These are phyloP conservation scores for Iguana delicatissima DNA, from an alignment of 2,797 vertebrate genomes.

Conservation along the genomic window DNA sequence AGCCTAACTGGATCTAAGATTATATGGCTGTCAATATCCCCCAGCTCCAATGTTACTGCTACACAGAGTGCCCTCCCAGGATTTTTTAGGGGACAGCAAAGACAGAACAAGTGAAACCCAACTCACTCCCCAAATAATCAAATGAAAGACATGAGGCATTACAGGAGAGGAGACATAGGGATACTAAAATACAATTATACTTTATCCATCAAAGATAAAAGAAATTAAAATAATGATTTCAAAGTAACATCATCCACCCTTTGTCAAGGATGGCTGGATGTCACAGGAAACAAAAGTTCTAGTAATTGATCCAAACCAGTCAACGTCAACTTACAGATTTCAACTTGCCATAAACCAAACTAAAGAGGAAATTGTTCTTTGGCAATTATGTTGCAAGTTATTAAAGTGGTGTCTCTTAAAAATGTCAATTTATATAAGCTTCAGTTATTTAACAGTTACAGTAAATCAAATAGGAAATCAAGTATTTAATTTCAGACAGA, in stretches of 20 bases:
- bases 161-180: not conserved
- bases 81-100: not conserved
- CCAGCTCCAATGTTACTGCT: not conserved
- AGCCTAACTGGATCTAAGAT: not conserved
- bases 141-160: not conserved
- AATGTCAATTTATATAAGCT: conserved; percentile 21
- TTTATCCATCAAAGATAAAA: not conserved
- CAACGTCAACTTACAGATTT: conserved; percentile 20
- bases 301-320: conserved; percentile 15
- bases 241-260: conserved; percentile 5
- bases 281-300: conserved; percentile 24
- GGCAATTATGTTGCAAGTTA: conserved; percentile 9
- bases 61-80: not conserved
- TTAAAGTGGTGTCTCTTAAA: conserved; percentile 16
- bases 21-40: not conserved
- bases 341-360: conserved; percentile 64
- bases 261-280: not conserved
- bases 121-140: not conserved
- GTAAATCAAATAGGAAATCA: conserved; percentile 50
- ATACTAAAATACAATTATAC: not conserved
- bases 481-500: conserved; percentile 42
- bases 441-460: conserved; percentile 37
- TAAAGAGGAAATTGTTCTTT: conserved; percentile 23
- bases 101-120: not conserved
- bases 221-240: not conserved